Conservation (phyloP, 2,797 vertebrate genomes). For the Macroramphosus scolopax region DNA sequence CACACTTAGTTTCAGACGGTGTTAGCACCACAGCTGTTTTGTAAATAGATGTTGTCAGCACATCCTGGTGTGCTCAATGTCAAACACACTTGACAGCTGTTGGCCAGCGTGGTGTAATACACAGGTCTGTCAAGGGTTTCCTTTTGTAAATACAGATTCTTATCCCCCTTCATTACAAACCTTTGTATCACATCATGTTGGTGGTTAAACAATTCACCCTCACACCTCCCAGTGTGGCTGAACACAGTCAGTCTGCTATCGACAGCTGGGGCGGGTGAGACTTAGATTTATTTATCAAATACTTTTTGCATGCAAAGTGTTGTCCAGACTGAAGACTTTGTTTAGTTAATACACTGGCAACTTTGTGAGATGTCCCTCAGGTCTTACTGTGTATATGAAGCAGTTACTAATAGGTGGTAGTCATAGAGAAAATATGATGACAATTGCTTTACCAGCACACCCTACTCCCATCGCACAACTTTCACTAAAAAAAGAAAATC, state of each 20-base stretch:
- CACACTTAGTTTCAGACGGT: conserved; percentile 23
- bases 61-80: conserved; percentile 52
- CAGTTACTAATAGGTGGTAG: conserved; percentile 35
- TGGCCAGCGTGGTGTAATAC: conserved; percentile 46
- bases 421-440: conserved; percentile 48
- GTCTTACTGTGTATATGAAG: conserved; percentile 16
- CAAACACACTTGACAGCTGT: conserved; percentile 57
- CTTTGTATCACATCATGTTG: conserved; percentile 55
- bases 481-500: too few relatives aligned
- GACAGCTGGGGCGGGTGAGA: conserved; percentile 52
- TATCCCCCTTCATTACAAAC: conserved; percentile 57
- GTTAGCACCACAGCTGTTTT: conserved; percentile 60
- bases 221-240: conserved; percentile 26
- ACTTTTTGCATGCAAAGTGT: too few relatives aligned
- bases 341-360: conserved; percentile 25
- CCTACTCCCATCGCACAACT: too few relatives aligned
- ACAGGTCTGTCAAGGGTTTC: conserved; percentile 63
- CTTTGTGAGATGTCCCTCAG: conserved; percentile 28
- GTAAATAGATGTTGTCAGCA: conserved; percentile 73
- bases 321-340: conserved; percentile 29
- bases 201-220: conserved; percentile 50
- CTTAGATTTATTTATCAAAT: too few relatives aligned
- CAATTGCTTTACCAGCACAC: conserved; percentile 46
- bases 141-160: conserved; percentile 71
- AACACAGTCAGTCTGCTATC: too few relatives aligned